Evolutionary conservation across 2,888 invertebrate genomes (phyloP).

Genomic region (Ormia ochracea): DNA sequence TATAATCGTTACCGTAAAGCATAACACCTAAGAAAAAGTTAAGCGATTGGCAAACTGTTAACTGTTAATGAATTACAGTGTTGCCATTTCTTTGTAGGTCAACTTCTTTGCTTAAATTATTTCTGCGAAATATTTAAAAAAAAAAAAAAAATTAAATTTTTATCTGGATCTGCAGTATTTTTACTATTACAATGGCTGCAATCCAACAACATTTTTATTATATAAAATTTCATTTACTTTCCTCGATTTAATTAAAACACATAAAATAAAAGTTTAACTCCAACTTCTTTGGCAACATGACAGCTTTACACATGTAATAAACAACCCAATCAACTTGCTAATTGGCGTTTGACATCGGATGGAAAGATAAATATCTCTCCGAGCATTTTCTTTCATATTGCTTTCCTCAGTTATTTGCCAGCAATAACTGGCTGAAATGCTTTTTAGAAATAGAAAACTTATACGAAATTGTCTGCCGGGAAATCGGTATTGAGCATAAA

Average conservation of each 20-base stretch:
- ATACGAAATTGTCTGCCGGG: background rate
- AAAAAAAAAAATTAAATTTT: background rate
- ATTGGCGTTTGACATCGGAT: conserved; percentile 62
- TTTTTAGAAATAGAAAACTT: background rate
- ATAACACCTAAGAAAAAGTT: too few relatives aligned
- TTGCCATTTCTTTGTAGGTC: too few relatives aligned
- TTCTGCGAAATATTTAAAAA: background rate
- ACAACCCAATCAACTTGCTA: conserved; percentile 58
- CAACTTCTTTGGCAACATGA: conserved; percentile 31
- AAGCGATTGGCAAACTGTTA: too few relatives aligned
- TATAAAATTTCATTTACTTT: conserved; percentile 23
- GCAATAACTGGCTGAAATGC: background rate
- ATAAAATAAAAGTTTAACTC: conserved; percentile 26
- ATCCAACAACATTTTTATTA: conserved; percentile 34
- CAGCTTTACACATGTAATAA: conserved; percentile 60
- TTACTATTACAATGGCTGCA: background rate
- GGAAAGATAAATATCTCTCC: conserved; percentile 54
- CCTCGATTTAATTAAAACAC: conserved; percentile 50
- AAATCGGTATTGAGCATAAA: conserved; percentile 11
- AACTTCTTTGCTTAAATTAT: too few relatives aligned
- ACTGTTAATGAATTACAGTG: too few relatives aligned
- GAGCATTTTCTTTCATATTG: background rate
- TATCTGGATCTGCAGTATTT: background rate
- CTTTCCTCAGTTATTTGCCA: background rate
- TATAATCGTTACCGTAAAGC: too few relatives aligned